Percentiles rank a stretch among this genome's conserved stretches.
Conservation (phyloP, 2,797 vertebrate genomes). For the Cetoscarus ocellatus region DNA sequence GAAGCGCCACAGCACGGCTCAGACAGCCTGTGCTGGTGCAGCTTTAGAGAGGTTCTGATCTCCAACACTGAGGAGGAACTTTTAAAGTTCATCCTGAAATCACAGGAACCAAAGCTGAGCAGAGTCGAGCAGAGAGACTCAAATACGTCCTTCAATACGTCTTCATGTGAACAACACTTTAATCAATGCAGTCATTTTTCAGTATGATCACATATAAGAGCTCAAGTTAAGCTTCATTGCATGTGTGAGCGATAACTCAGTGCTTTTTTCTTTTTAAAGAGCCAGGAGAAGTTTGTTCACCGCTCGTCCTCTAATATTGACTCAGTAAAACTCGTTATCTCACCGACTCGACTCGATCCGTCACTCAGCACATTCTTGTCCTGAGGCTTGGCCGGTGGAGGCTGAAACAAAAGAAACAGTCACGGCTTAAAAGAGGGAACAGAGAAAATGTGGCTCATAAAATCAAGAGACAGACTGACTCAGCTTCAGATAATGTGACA, state of each 20-base stretch:
- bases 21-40: too few species aligned
- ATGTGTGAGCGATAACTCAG: background rate
- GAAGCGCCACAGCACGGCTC: too few species aligned
- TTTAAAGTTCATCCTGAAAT: too few species aligned
- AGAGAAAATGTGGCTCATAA: background rate
- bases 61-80: too few species aligned
- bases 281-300: background rate
- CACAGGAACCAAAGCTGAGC: too few species aligned
- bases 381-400: conserved; percentile 19
- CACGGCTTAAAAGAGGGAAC: background rate
- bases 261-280: background rate
- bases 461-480: too few species aligned
- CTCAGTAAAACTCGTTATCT: conserved; percentile 36
- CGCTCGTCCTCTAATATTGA: conserved; percentile 13
- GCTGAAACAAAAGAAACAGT: conserved; percentile 57
- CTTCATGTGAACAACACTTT: too few species aligned
- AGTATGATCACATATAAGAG: background rate
- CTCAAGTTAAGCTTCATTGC: background rate
- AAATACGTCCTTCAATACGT: too few species aligned
- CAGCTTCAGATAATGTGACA: too few species aligned
- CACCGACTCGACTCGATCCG: conserved; percentile 74
- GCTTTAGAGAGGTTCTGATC: too few species aligned
- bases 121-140: too few species aligned
- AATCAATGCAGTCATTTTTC: background rate
- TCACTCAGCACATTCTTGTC: conserved; percentile 78